Evolutionary conservation across 92 coral and sea anemone genomes (phyloP).

Genomic region (Chrysogorgia sp.): DNA sequence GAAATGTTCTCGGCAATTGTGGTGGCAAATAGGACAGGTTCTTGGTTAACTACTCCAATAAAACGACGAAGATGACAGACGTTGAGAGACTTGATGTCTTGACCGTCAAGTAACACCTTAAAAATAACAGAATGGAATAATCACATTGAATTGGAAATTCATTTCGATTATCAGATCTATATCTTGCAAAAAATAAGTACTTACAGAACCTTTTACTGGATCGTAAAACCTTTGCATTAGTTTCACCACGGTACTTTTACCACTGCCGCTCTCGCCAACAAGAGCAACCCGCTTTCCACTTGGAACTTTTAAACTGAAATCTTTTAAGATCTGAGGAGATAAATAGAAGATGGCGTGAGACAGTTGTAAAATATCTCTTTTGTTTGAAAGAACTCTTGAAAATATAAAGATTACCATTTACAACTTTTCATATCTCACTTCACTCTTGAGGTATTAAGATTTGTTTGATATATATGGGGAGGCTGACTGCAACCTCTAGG

Average conservation of each 20-base stretch:
- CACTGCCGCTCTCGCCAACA: conserved; percentile 35
- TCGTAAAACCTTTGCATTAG: conserved; percentile 32
- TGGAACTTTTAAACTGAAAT: conserved; percentile 28
- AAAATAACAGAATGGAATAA: background rate
- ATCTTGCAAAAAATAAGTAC: background rate
- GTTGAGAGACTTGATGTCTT: conserved; percentile 41
- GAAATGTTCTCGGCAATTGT: conserved; percentile 57
- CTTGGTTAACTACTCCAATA: conserved; percentile 54
- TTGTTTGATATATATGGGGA: too few relatives aligned
- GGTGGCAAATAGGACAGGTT: conserved; percentile 53
- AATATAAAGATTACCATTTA: too few relatives aligned
- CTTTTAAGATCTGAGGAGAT: background rate
- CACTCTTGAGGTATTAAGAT: too few relatives aligned
- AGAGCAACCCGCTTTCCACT: conserved; percentile 40
- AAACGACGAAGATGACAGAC: conserved; percentile 46
- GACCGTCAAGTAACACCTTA: conserved; percentile 48
- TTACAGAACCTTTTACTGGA: conserved; percentile 11
- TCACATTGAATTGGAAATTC: too few relatives aligned
- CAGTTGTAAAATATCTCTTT: too few relatives aligned
- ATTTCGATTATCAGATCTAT: too few relatives aligned
- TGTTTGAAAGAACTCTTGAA: too few relatives aligned
- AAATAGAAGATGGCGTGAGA: background rate
- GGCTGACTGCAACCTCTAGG: too few relatives aligned
- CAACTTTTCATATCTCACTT: too few relatives aligned
- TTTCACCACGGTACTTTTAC: conserved; percentile 36